These are phyloP conservation scores for Orgyia antiqua DNA, from an alignment of 2,888 invertebrate species.

Conservation along the genomic window DNA sequence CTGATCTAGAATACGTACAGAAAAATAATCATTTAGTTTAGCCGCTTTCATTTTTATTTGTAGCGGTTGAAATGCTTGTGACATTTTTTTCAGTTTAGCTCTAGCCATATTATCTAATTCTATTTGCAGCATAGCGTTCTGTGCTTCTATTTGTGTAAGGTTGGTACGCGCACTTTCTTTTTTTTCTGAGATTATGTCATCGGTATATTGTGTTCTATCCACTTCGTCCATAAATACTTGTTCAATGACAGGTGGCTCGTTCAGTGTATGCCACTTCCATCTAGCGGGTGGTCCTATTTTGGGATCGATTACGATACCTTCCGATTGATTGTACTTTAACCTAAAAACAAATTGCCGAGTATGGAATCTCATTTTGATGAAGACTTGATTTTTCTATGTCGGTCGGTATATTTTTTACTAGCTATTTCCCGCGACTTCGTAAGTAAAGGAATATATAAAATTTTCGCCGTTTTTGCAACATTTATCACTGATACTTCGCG, in stretches of 20 bases:
- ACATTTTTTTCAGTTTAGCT: conserved; percentile 29
- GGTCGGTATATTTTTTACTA: too few species aligned
- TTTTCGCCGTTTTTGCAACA: too few species aligned
- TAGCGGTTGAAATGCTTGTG: conserved; percentile 38
- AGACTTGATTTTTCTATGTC: too few species aligned
- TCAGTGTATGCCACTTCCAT: conserved; percentile 54
- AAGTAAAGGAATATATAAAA: too few species aligned
- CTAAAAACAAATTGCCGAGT: conserved; percentile 29
- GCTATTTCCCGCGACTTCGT: background rate
- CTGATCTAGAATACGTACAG: conserved; percentile 44
- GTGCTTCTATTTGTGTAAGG: background rate
- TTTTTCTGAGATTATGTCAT: background rate
- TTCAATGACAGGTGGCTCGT: conserved; percentile 46
- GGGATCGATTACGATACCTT: conserved; percentile 40
- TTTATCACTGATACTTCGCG: too few species aligned
- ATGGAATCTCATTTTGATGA: too few species aligned
- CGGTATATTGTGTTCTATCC: conserved; percentile 8
- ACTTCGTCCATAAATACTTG: conserved; percentile 25
- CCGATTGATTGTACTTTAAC: conserved; percentile 51
- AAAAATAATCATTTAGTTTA: conserved; percentile 48
- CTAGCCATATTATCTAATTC: conserved; percentile 40
- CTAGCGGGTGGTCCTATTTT: conserved; percentile 34
- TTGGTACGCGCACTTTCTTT: background rate
- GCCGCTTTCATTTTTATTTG: conserved; percentile 41
- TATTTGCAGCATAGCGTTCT: conserved; percentile 28